Evolutionary conservation across 2,888 invertebrate genomes (phyloP).

Genomic region (Glyphotaelius pellucidus): DNA sequence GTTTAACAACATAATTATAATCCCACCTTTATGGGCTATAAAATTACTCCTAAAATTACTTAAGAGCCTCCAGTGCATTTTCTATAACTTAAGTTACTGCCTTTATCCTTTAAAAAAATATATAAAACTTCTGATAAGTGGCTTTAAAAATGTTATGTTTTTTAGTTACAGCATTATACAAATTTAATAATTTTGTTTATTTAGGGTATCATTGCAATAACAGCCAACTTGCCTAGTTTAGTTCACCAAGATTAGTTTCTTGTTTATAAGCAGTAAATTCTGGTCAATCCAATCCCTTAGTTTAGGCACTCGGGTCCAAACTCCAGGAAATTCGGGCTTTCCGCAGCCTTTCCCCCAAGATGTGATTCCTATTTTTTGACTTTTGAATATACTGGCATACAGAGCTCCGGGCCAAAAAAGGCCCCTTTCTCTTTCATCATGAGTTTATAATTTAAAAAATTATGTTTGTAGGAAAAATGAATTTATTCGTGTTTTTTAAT

Average conservation of each 20-base stretch:
- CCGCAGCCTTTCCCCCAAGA: conserved; percentile 76
- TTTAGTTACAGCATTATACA: neutral
- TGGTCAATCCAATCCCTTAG: conserved; percentile 71
- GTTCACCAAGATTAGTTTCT: neutral
- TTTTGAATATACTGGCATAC: no score
- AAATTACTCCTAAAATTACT: neutral
- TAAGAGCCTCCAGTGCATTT: neutral
- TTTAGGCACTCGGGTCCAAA: conserved; percentile 76
- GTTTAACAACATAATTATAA: neutral
- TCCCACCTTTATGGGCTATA: no score
- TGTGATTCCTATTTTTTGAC: conserved; percentile 76
- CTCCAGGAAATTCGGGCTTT: conserved; percentile 75
- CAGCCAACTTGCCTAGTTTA: neutral
- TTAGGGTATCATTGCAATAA: neutral
- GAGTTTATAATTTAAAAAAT: no score
- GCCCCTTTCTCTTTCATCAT: no score
- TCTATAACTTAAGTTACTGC: neutral
- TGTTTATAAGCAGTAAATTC: neutral
- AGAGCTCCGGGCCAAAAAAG: no score
- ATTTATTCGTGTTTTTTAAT: no score
- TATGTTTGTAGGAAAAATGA: no score
- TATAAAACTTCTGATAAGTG: no score
- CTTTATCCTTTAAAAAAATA: no score
- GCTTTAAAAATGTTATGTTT: neutral
- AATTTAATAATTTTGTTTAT: neutral